Conservation (phyloP, 2,113 vertebrate species). For the Sialia sialis region DNA sequence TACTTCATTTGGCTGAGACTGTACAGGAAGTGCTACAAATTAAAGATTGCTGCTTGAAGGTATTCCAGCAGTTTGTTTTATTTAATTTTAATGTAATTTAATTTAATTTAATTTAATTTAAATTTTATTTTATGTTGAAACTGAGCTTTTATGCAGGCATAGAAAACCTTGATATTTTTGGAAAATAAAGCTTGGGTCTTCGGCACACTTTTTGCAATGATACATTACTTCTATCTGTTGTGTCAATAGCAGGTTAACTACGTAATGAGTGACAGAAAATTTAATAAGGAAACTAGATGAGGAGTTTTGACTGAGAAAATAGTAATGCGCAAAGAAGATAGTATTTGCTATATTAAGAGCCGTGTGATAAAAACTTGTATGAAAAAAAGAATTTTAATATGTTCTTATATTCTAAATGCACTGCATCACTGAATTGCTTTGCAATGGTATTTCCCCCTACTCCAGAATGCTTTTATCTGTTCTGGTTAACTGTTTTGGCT, state of each 20-base stretch:
- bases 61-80: background rate
- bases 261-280: background rate
- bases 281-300: background rate
- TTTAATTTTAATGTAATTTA: background rate
- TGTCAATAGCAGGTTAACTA: background rate
- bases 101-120: background rate
- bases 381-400: background rate
- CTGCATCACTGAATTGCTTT: background rate
- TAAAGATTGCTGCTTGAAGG: background rate
- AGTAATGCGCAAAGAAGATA: background rate
- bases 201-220: background rate
- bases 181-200: background rate
- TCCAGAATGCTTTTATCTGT: background rate
- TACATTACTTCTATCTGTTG: background rate
- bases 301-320: background rate
- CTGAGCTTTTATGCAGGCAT: background rate
- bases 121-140: background rate
- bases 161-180: background rate
- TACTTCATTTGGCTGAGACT: background rate
- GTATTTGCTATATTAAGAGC: background rate
- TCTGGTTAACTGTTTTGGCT: background rate
- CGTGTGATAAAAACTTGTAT: background rate
- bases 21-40: background rate
- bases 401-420: background rate
- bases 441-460: background rate